These are phyloP conservation scores for Cynoglossus semilaevis DNA, from an alignment of 2,113 vertebrate species.

Conservation along the genomic window DNA sequence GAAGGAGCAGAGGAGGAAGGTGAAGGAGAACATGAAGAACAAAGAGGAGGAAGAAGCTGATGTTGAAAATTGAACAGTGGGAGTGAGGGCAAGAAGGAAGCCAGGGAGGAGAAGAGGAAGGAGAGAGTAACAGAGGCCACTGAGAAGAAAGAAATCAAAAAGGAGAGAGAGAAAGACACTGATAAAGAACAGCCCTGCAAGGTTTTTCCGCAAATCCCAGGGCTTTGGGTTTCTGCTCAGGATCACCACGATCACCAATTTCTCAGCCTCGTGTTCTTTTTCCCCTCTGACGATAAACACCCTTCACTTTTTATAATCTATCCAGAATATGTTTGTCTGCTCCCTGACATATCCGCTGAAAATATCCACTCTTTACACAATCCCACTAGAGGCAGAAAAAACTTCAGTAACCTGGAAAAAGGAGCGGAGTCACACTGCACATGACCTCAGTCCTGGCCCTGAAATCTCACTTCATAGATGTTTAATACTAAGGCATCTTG, in stretches of 20 bases:
- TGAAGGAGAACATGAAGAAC: no score
- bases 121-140: no score
- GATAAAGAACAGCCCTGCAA: conserved; percentile 43
- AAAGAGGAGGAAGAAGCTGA: no score
- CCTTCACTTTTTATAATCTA: conserved; percentile 54
- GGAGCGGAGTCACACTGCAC: conserved; percentile 4
- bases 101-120: no score
- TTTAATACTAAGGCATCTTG: neutral
- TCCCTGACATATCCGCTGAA: conserved; percentile 56
- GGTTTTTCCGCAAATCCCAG: conserved; percentile 43
- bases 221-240: conserved; percentile 56
- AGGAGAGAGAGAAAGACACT: conserved; percentile 4
- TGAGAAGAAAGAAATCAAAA: no score
- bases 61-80: no score
- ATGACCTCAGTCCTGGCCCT: neutral
- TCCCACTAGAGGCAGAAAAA: conserved; percentile 22
- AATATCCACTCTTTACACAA: conserved; percentile 48
- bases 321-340: conserved; percentile 49
- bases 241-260: conserved; percentile 65
- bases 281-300: conserved; percentile 64
- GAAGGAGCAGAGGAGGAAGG: no score
- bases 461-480: no score
- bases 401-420: no score
- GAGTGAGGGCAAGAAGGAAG: no score
- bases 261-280: conserved; percentile 43